A percentile compares a stretch with the other conserved stretches of the same genome.
Evolutionary conservation across 2,797 vertebrate species (phyloP).

Genomic region (Psittacula echo): DNA sequence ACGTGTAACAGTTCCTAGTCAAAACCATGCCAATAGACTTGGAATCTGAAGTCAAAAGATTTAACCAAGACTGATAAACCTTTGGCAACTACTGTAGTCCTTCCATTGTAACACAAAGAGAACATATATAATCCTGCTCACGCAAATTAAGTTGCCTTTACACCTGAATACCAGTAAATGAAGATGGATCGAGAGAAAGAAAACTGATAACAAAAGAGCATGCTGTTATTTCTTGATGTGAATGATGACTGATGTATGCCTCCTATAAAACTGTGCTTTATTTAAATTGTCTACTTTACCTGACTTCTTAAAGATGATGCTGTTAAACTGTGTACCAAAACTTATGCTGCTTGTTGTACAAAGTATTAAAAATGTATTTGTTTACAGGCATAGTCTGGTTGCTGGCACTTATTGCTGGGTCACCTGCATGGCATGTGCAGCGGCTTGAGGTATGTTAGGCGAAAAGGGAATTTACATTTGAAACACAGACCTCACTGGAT

Average conservation of each 20-base stretch:
- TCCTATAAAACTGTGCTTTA: neutral
- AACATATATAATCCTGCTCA: neutral
- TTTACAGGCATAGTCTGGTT: constrained; percentile 79
- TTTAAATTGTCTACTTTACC: neutral
- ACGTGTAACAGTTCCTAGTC: neutral
- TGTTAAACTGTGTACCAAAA: neutral
- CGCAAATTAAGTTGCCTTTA: neutral
- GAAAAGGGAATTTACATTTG: neutral
- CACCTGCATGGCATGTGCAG: constrained; percentile 80
- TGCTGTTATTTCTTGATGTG: neutral
- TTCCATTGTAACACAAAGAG: neutral
- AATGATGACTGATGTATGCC: neutral
- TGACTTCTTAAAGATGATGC: neutral
- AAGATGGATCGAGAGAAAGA: neutral
- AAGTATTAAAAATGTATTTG: neutral
- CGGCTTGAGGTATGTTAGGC: constrained; percentile 74
- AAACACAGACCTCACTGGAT: neutral
- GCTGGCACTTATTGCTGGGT: constrained; percentile 75
- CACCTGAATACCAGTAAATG: neutral
- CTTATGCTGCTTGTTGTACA: neutral
- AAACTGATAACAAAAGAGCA: neutral
- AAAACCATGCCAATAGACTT: neutral
- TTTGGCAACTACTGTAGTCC: neutral
- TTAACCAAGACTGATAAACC: neutral
- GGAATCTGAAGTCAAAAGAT: neutral